Base-by-base conservation (phyloP, 2,888 invertebrate genomes). In the Latrodectus elegans region DNA sequence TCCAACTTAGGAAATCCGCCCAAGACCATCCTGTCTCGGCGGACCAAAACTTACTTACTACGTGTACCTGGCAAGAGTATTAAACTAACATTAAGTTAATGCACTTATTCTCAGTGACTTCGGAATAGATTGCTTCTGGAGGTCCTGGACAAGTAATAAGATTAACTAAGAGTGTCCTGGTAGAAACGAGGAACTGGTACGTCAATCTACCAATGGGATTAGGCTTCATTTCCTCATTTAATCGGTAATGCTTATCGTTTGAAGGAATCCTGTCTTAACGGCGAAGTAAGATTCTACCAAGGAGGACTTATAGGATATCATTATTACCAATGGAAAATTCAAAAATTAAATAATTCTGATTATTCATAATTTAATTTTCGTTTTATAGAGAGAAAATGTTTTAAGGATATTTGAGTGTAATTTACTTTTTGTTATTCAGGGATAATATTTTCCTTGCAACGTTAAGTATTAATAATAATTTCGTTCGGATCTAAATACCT, bases 61-160 rank as follows among this genome's bases (percentile, higher is more conserved):
- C 26, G 17, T 22, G 67, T 77, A 77, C 51, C 68, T 51, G 52
- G 8, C 26, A 67, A 51, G 65, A 77, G 77, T 77, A 77, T 77
- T 68, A 77, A 77, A 77, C 67, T 77, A 77, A 77, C 77, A 67
- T 77, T 77, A 77, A 68, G 52, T 77, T 77, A 77, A 77, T 77
- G 77, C 65, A 77, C 77, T 77, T 68, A 77, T 22, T 51, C 65
- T 53, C 52, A 15, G 65, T 77, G 77, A 77, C 77, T 77, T 68
- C 17, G 78, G 78, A 68, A 79, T 71, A 60, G 78, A 71, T 79
- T 60, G 53, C 70, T 22, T 79, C 55, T 15, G 26, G 73, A 81
- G 81, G 51, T 67, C 64, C 73, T 14, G 53, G 67, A 73, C 65
- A 64, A 81, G 73, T 67, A 73, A 67, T 81, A 74, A 81, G 73